A percentile compares a stretch with the other conserved stretches of the same genome.
phyloP scores from a whole-genome alignment of 2,888 invertebrate genomes.

The Lobophora halterata region DNA sequence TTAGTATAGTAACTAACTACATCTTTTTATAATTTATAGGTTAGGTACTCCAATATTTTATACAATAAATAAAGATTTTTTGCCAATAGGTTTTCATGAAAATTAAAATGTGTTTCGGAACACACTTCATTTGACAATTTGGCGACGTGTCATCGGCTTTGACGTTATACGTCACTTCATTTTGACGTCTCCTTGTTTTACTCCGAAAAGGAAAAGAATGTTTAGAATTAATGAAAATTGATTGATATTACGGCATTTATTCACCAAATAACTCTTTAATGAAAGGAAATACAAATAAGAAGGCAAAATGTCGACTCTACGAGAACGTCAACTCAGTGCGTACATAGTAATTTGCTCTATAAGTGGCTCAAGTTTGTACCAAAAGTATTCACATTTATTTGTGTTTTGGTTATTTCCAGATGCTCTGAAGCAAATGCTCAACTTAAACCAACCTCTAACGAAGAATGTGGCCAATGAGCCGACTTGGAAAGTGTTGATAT shows the following conservation, averaged over 20 bases:
- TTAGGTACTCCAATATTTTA: too few relatives aligned
- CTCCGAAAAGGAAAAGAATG: constrained; percentile 12
- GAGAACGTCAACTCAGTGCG: constrained; percentile 87
- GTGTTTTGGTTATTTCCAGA: constrained; percentile 77
- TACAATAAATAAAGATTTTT: too few relatives aligned
- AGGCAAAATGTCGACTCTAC: constrained; percentile 82
- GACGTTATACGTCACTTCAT: constrained; percentile 8
- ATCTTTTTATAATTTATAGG: too few relatives aligned
- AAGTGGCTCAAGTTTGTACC: constrained; percentile 14
- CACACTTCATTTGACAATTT: constrained; percentile 12
- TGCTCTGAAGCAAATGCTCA: constrained; percentile 97
- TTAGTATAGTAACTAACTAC: too few relatives aligned
- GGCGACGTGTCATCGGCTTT: constrained; percentile 16
- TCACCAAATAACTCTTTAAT: constrained; percentile 18
- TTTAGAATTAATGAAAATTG: constrained; percentile 2
- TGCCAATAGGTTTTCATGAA: too few relatives aligned
- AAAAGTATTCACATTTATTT: constrained; percentile 11
- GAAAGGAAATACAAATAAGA: constrained; percentile 30
- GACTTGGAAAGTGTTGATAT: constrained; percentile 97
- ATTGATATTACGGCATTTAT: constrained; percentile 5
- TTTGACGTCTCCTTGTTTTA: constrained; percentile 5
- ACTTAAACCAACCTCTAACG: constrained; percentile 90
- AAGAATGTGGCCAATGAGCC: constrained; percentile 91
- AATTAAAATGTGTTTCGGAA: too few relatives aligned
- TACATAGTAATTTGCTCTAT: constrained; percentile 3